Conservation (phyloP, 2,113 vertebrate species). For the Neotragus pygmaeus region DNA sequence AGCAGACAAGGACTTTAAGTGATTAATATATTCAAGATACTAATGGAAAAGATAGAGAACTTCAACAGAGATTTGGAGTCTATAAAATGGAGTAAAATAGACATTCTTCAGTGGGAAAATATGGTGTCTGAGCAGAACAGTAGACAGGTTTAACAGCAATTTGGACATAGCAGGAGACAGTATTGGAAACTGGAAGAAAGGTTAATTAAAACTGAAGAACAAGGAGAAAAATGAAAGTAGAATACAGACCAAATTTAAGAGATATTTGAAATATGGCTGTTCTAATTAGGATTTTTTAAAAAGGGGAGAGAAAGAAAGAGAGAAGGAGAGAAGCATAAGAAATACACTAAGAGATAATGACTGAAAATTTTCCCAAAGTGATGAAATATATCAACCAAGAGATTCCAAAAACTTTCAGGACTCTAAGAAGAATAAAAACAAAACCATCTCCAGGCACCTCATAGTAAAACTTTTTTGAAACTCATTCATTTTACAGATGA, state of each 20-base stretch:
- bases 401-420: neutral
- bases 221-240: neutral
- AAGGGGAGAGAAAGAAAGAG: neutral
- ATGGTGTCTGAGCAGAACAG: neutral
- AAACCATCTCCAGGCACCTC: neutral
- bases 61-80: neutral
- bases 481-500: neutral
- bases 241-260: neutral
- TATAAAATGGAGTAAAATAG: neutral
- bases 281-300: neutral
- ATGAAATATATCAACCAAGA: neutral
- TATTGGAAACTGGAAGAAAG: neutral
- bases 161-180: neutral
- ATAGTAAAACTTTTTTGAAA: neutral
- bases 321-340: neutral
- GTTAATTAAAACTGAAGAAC: neutral
- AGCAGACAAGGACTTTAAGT: neutral
- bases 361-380: neutral
- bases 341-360: neutral
- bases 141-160: neutral
- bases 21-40: neutral
- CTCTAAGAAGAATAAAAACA: neutral
- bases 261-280: neutral
- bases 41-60: neutral
- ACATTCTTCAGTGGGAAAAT: neutral